These are phyloP conservation scores for Anthrax anthrax DNA, from an alignment of 2,888 invertebrate genomes.

Conservation along the genomic window DNA sequence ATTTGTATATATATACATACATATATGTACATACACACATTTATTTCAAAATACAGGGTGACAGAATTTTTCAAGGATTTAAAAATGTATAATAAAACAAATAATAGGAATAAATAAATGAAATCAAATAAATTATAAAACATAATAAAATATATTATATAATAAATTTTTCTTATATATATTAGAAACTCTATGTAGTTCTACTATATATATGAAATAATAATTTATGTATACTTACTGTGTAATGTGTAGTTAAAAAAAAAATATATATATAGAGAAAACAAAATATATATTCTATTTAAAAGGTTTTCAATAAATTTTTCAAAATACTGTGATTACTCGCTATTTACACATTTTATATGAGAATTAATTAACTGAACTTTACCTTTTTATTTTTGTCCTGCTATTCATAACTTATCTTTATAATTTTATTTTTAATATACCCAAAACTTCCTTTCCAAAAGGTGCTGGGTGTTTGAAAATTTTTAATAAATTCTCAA, in stretches of 20 bases:
- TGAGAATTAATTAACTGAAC: not conserved
- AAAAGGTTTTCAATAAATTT: conserved; percentile 7
- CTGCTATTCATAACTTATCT: too few relatives aligned
- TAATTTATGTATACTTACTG: conserved; percentile 1
- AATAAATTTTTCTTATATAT: conserved; percentile 1
- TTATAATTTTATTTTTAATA: too few relatives aligned
- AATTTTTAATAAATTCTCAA: too few relatives aligned
- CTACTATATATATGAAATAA: too few relatives aligned
- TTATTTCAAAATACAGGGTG: conserved; percentile 4
- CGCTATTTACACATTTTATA: not conserved
- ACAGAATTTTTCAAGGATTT: not conserved
- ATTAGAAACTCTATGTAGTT: conserved; percentile 3
- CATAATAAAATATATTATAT: not conserved
- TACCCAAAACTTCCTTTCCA: too few relatives aligned
- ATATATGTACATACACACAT: not conserved
- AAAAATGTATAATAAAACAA: too few relatives aligned
- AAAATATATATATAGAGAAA: too few relatives aligned
- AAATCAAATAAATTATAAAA: not conserved
- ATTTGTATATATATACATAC: too few relatives aligned
- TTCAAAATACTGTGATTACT: not conserved
- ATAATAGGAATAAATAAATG: too few relatives aligned
- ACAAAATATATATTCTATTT: not conserved
- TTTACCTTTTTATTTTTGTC: too few relatives aligned
- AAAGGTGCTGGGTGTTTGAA: too few relatives aligned
- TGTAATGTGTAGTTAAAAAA: not conserved